Conservation (phyloP, 2,797 vertebrate species). For the Onychomys torridus region DNA sequence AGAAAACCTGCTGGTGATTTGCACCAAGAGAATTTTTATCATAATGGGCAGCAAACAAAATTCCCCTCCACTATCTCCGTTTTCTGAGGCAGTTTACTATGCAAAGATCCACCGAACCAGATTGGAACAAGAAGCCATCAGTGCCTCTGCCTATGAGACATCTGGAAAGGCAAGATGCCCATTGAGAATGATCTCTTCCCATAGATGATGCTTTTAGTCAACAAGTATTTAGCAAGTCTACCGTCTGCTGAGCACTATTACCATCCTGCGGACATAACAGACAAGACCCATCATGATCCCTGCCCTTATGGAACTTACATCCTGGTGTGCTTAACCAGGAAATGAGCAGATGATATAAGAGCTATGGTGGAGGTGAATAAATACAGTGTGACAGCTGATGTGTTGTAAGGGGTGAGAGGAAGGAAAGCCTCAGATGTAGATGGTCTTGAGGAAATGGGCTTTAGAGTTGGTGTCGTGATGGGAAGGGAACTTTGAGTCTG, state of each 20-base stretch:
- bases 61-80: background rate
- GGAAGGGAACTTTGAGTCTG: background rate
- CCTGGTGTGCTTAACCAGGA: background rate
- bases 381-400: background rate
- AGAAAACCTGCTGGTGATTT: background rate
- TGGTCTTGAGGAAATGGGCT: background rate
- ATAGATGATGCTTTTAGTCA: background rate
- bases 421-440: background rate
- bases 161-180: background rate
- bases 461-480: background rate
- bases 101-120: background rate
- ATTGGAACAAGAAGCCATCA: background rate
- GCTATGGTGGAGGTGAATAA: background rate
- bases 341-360: background rate
- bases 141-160: background rate
- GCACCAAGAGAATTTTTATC: background rate
- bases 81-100: background rate
- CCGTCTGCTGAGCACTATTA: background rate
- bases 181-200: background rate
- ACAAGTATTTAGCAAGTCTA: background rate
- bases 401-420: background rate
- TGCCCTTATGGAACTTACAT: background rate
- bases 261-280: background rate
- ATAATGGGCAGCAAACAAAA: background rate
- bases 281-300: background rate